Conservation (phyloP, 2,888 invertebrate genomes). For the Lasiommata megera region DNA sequence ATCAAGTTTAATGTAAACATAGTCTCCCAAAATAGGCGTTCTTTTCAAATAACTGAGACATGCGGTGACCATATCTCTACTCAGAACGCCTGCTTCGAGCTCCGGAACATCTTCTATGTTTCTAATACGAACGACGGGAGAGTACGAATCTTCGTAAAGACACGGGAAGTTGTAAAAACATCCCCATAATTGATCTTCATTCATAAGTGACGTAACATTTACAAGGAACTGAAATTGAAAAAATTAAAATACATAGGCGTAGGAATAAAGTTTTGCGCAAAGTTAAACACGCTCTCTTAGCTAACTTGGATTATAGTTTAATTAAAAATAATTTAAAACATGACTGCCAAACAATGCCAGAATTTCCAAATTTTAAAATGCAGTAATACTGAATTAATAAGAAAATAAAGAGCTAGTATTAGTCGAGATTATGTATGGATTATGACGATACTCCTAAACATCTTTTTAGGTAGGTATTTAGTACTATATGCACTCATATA, state of each 20-base stretch:
- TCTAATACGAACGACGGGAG: constrained; percentile 55
- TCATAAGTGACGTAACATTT: constrained; percentile 57
- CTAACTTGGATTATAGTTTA: no score
- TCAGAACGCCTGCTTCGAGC: constrained; percentile 69
- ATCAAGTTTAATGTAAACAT: constrained; percentile 79
- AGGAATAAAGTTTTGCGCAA: neutral
- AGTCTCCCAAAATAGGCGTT: constrained; percentile 77
- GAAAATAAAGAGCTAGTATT: no score
- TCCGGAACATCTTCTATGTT: constrained; percentile 50
- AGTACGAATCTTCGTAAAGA: constrained; percentile 57
- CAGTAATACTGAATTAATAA: no score
- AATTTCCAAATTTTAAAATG: no score
- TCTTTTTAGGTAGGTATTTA: no score
- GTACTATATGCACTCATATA: neutral
- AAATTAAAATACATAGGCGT: neutral
- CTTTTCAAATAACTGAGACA: constrained; percentile 77
- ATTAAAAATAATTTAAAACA: no score
- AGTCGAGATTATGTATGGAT: no score
- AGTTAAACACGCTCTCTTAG: neutral
- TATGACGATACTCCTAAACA: no score
- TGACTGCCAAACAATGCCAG: no score
- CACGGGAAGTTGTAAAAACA: constrained; percentile 70
- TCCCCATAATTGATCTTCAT: constrained; percentile 67
- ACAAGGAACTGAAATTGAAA: constrained; percentile 49
- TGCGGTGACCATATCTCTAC: constrained; percentile 74